These are phyloP conservation scores for Enteromius paludinosus DNA, from an alignment of 2,797 vertebrate species.

Conservation along the genomic window DNA sequence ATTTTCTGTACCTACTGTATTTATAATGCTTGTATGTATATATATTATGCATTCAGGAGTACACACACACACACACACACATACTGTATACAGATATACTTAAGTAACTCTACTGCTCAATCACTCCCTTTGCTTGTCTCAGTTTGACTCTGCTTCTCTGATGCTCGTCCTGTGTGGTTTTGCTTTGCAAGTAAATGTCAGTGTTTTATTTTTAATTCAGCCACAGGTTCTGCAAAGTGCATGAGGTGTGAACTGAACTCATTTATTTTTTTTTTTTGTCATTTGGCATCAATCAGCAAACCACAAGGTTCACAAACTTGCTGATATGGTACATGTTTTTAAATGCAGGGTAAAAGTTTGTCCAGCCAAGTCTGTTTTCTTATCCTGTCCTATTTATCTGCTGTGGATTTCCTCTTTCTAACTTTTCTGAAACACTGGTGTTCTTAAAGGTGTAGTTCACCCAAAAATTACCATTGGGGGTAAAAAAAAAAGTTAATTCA, in stretches of 20 bases:
- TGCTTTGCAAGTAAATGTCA: neutral
- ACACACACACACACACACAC: too few relatives aligned
- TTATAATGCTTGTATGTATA: too few relatives aligned
- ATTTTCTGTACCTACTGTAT: too few relatives aligned
- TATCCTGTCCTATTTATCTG: neutral
- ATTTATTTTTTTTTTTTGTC: neutral
- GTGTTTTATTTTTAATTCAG: conserved; percentile 7
- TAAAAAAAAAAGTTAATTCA: neutral
- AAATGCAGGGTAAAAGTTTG: neutral
- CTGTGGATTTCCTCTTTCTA: neutral
- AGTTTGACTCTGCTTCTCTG: neutral
- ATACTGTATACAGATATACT: neutral
- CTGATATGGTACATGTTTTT: neutral
- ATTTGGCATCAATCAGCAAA: neutral
- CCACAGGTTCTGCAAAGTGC: conserved; percentile 37
- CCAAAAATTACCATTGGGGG: neutral
- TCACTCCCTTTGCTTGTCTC: neutral
- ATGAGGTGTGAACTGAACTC: neutral
- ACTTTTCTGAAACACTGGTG: neutral
- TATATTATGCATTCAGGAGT: too few relatives aligned
- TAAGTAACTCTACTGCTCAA: neutral
- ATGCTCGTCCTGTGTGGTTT: neutral
- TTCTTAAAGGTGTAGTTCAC: neutral
- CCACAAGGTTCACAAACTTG: conserved; percentile 17
- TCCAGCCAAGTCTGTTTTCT: neutral